Evolutionary conservation across 2,888 invertebrate genomes (phyloP), one percentile per base, ranked within the genome.

Genomic region (Candidula unifasciata): DNA sequence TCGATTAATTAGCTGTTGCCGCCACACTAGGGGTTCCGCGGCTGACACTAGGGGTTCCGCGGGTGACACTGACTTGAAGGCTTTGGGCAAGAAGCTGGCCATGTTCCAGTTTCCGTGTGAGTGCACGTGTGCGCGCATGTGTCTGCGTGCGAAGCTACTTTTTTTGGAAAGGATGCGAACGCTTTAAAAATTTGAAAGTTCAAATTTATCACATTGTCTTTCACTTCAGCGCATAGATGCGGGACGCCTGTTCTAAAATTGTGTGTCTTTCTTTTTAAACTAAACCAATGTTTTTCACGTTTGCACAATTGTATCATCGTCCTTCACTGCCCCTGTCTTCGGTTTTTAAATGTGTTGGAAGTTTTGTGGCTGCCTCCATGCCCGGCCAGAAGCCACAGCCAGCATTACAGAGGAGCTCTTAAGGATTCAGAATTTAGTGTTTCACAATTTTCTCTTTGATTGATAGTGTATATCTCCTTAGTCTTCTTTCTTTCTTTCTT

Each of bases 1-100:
- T 44, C 60, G 82, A 76, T 82, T 82, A 82, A 82, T 82, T 82
- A 76, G 82, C 82, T 30, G 74, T 37, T 74, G 33, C 74, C 66
- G 33, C 66, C 74, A 57, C 82, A 76, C 74, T 74, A 24, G 37
- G 66, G 76, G 54, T 5, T 30, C 57, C 57, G 30, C 8, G 30
- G 54, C 3, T 76, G 21, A 10, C 33, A 33, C 30, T 76, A n/a
- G n/a, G 66, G 76, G 54, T 5, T 30, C 57, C 57, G 30, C 8
- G 30, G 54, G 16, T 76, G 21, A 10, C 33, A 33, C 30, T 76
- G 76, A 76, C 76, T 76, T 10, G 44, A 73, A 8, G 57, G 57
- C 76, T 33, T 18, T 30, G 1, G 10, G 18, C 16, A 21, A 30
- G 33, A 33, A 57, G 57, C 30, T 33, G 57, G 18, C 57, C 76